Conservation (phyloP, 1,140 invertebrate species). For the Drosophila equinoxialis region DNA sequence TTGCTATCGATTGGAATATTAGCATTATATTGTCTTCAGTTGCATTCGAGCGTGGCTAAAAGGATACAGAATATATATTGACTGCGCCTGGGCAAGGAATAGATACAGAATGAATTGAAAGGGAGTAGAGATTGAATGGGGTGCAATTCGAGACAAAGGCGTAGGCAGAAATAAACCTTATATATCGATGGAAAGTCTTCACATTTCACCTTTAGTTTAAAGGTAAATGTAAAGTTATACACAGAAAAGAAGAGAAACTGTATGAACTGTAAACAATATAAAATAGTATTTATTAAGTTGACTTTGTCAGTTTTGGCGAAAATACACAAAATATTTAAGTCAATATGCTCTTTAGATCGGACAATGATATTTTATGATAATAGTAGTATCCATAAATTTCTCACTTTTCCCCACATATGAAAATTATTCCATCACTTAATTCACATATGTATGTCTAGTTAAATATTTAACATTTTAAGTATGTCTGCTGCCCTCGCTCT, state of each 20-base stretch:
- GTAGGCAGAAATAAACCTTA: neutral
- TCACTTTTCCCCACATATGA: neutral
- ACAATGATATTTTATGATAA: neutral
- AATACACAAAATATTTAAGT: too few relatives aligned
- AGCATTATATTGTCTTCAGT: slow-evolving; percentile 53
- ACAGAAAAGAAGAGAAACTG: too few relatives aligned
- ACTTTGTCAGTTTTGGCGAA: too few relatives aligned
- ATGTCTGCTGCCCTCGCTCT: slow-evolving; percentile 11
- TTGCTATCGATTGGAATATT: slow-evolving; percentile 64
- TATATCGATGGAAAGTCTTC: neutral
- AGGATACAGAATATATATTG: slow-evolving; percentile 46
- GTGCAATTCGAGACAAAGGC: neutral
- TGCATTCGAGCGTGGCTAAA: slow-evolving; percentile 45
- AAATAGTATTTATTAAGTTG: too few relatives aligned
- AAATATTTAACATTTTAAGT: slow-evolving; percentile 52
- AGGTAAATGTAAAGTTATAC: too few relatives aligned
- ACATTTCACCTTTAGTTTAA: neutral
- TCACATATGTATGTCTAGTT: slow-evolving; percentile 49
- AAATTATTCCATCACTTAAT: slow-evolving; percentile 27
- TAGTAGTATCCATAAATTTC: neutral
- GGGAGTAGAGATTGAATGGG: neutral
- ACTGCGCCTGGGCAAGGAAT: neutral
- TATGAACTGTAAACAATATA: too few relatives aligned
- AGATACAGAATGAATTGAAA: neutral
- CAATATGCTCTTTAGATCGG: neutral